Conservation (phyloP, 2,113 vertebrate genomes). For the Ochotona princeps region DNA sequence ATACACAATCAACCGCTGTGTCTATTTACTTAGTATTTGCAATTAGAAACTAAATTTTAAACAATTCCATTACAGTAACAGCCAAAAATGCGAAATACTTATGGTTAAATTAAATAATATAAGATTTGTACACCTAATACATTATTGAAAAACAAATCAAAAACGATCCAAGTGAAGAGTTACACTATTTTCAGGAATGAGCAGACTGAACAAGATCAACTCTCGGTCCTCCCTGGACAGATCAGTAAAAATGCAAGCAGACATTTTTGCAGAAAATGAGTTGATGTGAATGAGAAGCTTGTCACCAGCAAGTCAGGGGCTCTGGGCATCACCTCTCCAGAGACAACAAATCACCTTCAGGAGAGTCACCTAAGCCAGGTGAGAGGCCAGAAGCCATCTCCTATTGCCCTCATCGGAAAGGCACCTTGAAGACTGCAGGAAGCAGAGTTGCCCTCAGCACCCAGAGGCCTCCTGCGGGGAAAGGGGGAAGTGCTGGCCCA, state of each 20-base stretch:
- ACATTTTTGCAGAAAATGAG: constrained; percentile 12
- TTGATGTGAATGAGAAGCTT: neutral
- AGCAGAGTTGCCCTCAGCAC: neutral
- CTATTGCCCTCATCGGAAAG: no score
- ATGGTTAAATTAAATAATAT: constrained; percentile 11
- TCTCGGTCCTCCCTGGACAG: neutral
- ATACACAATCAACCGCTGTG: neutral
- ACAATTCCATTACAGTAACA: neutral
- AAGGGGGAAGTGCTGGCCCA: no score
- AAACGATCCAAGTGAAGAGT: neutral
- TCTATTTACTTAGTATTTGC: neutral
- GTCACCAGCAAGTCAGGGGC: no score
- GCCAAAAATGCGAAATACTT: constrained; percentile 32
- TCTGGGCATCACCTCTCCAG: no score
- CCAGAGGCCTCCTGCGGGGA: no score
- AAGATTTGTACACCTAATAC: neutral
- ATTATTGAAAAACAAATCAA: constrained; percentile 14
- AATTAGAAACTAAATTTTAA: constrained; percentile 48
- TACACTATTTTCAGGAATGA: neutral
- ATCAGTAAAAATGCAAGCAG: constrained; percentile 1
- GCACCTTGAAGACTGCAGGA: neutral
- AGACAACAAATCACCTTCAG: no score
- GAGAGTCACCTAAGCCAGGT: no score
- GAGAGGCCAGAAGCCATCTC: no score
- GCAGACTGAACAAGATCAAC: neutral